Evolutionary conservation across 2,113 vertebrate species (phyloP), one percentile per base, ranked within the genome.

Genomic region (Bothrops jararaca): DNA sequence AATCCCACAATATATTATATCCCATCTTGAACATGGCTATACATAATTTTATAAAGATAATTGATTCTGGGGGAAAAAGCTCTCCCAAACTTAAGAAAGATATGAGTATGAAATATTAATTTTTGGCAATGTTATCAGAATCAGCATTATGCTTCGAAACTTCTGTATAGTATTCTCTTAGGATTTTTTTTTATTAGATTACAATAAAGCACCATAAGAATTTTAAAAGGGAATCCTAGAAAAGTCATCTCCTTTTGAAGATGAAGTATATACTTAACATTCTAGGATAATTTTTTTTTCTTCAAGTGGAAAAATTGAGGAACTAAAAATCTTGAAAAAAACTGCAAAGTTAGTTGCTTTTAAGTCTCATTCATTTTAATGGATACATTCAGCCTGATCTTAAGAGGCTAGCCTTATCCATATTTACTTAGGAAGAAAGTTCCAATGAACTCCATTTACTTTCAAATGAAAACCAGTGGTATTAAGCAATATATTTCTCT

Each of bases 161-260:
- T 42, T 92, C 92, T 93, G 90, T 74, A 94, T 58, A 90, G 48
- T 22, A 92, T 53, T 50, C 53, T 93, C 94, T n/a, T 29, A 91
- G 5, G 52, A 80, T 3, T 93, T 89, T 34, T 42, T 69, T 39
- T 93, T 90, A 74, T 95, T 94, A 95, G 95, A 90, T 93, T 94
- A 80, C 29, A 92, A 29, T 94, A 91, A 42, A 91, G 92, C 48
- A 52, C 58, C 39, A 48, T 42, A 93, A 95, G 92, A 89, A 91
- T 22, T 90, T 92, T 50, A 91, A 93, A 57, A 50, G 1, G 8
- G 53, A 92, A 54, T 54, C 54, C 23, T 85, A 91, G 34, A 94
- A 95, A 93, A 74, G 52, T 94, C 92, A 93, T 89, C 45, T 60
- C 60, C 24, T 85, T 92, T 93, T 93, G 39, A 95, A 95, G 91